Percentiles rank a stretch among this genome's conserved stretches.
Evolutionary conservation across 1,140 invertebrate species (phyloP).

Genomic region (Trichonephila clavata): DNA sequence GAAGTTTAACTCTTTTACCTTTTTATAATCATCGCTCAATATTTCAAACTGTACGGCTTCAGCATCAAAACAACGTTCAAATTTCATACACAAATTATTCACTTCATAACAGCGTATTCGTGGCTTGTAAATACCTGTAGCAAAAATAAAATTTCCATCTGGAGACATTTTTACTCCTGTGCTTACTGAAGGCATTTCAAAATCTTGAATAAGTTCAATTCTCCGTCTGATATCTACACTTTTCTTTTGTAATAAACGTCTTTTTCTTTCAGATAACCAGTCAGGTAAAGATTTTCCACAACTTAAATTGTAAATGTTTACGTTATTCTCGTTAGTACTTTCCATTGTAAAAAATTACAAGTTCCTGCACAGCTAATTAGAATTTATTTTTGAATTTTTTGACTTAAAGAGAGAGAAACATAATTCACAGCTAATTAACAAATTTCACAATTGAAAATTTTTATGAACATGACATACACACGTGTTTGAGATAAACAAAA

Average conservation of each 20-base stretch:
- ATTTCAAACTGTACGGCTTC: slow-evolving; percentile 94
- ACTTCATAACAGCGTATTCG: slow-evolving; percentile 97
- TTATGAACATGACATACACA: not conserved
- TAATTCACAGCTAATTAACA: not conserved
- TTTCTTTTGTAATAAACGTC: slow-evolving; percentile 91
- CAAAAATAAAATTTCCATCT: slow-evolving; percentile 96
- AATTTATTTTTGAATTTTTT: too few relatives aligned
- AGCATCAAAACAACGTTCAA: slow-evolving; percentile 98
- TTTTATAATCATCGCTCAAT: slow-evolving; percentile 93
- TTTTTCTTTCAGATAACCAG: slow-evolving; percentile 96
- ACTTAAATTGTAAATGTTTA: slow-evolving; percentile 99
- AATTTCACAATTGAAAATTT: not conserved
- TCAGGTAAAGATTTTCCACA: slow-evolving; percentile 97
- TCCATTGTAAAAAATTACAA: not conserved
- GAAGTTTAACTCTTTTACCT: slow-evolving; percentile 83
- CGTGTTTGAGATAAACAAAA: not conserved
- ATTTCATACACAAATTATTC: slow-evolving; percentile 97
- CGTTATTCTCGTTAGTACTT: slow-evolving; percentile 77
- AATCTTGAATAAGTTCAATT: slow-evolving; percentile 99
- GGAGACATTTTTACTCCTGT: slow-evolving; percentile 91
- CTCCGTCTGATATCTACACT: slow-evolving; percentile 93
- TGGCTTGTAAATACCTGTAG: slow-evolving; percentile 96
- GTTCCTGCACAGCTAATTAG: not conserved
- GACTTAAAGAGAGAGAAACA: too few relatives aligned
- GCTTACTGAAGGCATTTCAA: slow-evolving; percentile 98